These are phyloP conservation scores for Takifugu flavidus DNA, from an alignment of 2,113 vertebrate species.

Conservation along the genomic window DNA sequence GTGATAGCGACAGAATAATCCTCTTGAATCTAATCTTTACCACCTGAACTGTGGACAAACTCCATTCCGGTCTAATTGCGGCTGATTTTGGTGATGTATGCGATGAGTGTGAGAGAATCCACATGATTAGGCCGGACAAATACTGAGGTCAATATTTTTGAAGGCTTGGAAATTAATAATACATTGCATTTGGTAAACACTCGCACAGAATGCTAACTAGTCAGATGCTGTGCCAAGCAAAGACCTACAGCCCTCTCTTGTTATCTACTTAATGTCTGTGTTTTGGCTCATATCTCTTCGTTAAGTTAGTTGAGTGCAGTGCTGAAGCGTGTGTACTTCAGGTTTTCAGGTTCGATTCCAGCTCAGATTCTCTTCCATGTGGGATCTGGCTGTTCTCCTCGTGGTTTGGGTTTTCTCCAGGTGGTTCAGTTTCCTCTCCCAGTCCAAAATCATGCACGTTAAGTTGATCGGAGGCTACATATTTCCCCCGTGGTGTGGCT, in stretches of 20 bases:
- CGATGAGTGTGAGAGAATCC: slow-evolving; percentile 67
- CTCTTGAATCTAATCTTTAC: slow-evolving; percentile 57
- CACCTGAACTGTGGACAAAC: slow-evolving; percentile 48
- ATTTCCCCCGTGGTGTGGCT: too few relatives aligned
- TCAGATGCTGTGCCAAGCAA: slow-evolving; percentile 15
- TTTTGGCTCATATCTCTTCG: slow-evolving; percentile 23
- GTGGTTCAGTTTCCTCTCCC: too few relatives aligned
- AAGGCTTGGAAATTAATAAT: slow-evolving; percentile 74
- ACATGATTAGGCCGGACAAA: slow-evolving; percentile 72
- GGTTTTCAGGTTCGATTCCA: too few relatives aligned
- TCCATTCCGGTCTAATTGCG: slow-evolving; percentile 67
- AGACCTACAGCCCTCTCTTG: slow-evolving; percentile 49
- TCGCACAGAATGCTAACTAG: slow-evolving; percentile 52
- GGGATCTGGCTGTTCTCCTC: too few relatives aligned
- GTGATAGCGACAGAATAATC: slow-evolving; percentile 43
- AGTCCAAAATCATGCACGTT: too few relatives aligned
- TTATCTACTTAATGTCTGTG: slow-evolving; percentile 30
- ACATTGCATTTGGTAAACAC: slow-evolving; percentile 66
- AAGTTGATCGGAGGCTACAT: too few relatives aligned
- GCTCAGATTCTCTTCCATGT: too few relatives aligned
- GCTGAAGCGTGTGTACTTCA: too few relatives aligned
- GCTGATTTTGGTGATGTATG: slow-evolving; percentile 72
- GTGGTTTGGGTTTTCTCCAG: too few relatives aligned
- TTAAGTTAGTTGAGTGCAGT: neutral
- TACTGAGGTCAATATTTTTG: slow-evolving; percentile 72